phyloP scores from a whole-genome alignment of 2,888 invertebrate genomes.

The Odontocerum albicorne region DNA sequence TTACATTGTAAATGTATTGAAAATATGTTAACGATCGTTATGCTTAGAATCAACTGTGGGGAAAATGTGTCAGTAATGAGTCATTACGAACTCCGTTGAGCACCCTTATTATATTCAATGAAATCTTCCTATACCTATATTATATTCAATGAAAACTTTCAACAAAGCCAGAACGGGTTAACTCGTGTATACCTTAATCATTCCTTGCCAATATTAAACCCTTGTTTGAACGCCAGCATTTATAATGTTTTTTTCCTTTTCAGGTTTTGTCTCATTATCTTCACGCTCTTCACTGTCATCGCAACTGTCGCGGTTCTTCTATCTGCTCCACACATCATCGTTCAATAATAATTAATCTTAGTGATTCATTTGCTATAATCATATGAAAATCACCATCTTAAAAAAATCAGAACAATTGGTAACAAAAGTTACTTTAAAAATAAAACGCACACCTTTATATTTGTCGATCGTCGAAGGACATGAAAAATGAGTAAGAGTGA shows the following conservation, averaged over 20 bases:
- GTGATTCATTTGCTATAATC: slow-evolving; percentile 11
- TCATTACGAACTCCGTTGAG: too few relatives aligned
- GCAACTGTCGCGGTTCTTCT: slow-evolving; percentile 90
- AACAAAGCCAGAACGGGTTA: too few relatives aligned
- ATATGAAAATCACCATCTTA: not conserved
- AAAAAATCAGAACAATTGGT: not conserved
- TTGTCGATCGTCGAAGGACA: slow-evolving; percentile 12
- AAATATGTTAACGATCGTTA: too few relatives aligned
- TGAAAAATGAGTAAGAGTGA: slow-evolving; percentile 8
- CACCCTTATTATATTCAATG: too few relatives aligned
- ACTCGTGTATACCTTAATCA: too few relatives aligned
- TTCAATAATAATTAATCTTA: slow-evolving; percentile 65
- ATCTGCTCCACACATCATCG: slow-evolving; percentile 93
- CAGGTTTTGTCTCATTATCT: slow-evolving; percentile 93
- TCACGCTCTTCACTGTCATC: slow-evolving; percentile 91
- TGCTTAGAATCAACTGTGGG: too few relatives aligned
- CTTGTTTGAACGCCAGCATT: not conserved
- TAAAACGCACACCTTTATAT: slow-evolving; percentile 17
- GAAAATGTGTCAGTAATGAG: too few relatives aligned
- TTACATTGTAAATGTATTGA: too few relatives aligned
- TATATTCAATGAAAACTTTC: too few relatives aligned
- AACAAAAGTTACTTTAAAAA: not conserved
- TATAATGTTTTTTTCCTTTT: slow-evolving; percentile 37
- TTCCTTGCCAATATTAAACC: too few relatives aligned
- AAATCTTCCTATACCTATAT: too few relatives aligned